Conservation (phyloP, 2,888 invertebrate species). For the Rhagonycha lutea region DNA sequence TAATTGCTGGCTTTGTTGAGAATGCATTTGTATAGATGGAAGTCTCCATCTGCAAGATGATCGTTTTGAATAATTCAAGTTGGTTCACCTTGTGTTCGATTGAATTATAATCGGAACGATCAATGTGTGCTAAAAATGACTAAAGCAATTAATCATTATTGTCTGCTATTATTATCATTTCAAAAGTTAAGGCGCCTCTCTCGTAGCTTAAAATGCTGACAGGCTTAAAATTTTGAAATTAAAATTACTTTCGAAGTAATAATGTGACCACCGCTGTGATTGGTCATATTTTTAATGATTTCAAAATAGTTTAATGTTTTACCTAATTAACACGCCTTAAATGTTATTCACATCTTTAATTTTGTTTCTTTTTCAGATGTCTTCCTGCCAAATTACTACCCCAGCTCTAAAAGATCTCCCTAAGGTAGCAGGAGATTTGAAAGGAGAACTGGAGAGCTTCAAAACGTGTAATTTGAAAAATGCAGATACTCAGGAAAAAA, state of each 20-base stretch:
- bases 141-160: background rate
- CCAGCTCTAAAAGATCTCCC: constrained; percentile 89
- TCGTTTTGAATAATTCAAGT: background rate
- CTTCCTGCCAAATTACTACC: constrained; percentile 56
- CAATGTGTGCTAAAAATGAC: background rate
- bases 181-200: background rate
- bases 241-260: no score
- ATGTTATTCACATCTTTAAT: background rate
- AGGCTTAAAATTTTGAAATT: no score
- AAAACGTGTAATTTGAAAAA: constrained; percentile 86
- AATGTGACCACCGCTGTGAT: no score
- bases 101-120: background rate
- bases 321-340: no score
- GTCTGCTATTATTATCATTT: background rate
- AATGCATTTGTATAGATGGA: background rate
- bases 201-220: background rate
- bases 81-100: constrained; percentile 1
- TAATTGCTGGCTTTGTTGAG: background rate
- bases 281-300: no score
- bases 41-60: background rate
- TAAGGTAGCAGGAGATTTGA: constrained; percentile 85
- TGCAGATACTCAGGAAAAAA: constrained; percentile 89
- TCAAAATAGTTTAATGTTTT: no score
- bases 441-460: constrained; percentile 90
- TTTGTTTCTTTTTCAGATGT: constrained; percentile 45